Percentiles rank a stretch among this genome's conserved stretches.
phyloP scores from a whole-genome alignment of 2,113 vertebrate genomes.

The Elaphurus davidianus region DNA sequence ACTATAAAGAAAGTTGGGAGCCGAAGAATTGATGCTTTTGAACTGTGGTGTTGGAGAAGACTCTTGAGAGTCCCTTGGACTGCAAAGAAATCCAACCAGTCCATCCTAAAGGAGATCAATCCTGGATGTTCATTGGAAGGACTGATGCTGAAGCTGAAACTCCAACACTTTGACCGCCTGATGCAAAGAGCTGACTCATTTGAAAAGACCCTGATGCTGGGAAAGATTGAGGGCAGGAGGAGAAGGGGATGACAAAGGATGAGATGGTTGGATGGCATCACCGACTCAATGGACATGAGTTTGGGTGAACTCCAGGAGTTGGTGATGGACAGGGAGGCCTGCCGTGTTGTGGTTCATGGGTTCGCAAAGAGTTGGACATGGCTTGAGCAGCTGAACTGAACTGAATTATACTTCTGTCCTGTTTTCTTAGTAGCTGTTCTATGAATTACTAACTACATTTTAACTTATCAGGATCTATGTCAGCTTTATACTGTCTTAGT shows the following conservation, averaged over 20 bases:
- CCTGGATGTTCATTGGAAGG: neutral
- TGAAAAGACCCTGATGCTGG: neutral
- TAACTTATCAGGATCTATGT: neutral
- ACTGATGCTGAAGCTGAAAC: neutral
- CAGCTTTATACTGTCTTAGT: neutral
- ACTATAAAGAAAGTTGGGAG: neutral
- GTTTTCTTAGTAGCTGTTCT: neutral
- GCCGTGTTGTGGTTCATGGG: neutral
- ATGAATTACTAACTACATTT: neutral
- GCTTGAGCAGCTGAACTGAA: neutral
- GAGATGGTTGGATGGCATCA: neutral
- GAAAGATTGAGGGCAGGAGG: neutral
- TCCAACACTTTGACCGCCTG: neutral
- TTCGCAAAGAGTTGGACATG: fast-evolving
- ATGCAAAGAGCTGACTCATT: neutral
- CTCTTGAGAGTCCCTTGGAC: neutral
- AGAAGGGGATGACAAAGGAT: neutral
- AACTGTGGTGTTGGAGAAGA: neutral
- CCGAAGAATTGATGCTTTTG: neutral
- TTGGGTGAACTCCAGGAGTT: neutral
- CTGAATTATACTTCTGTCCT: neutral
- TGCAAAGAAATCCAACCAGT: neutral
- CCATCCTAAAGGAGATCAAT: neutral
- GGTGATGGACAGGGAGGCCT: neutral
- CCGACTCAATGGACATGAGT: neutral